Evolutionary conservation across 2,888 invertebrate species (phyloP).

Genomic region (Meiosimyza platycephala): DNA sequence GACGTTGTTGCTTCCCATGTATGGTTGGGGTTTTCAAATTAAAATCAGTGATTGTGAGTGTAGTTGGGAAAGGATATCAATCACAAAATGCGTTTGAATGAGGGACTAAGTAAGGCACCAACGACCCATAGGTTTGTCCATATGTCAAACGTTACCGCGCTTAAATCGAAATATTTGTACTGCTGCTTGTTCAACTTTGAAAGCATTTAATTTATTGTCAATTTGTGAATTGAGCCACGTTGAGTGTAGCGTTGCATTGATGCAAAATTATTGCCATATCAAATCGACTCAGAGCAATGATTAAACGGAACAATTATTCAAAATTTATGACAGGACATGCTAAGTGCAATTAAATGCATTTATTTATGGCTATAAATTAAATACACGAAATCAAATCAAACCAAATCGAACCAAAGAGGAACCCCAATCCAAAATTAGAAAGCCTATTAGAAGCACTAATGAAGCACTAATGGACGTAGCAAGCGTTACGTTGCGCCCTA

Average conservation of each 20-base stretch:
- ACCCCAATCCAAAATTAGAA: no score
- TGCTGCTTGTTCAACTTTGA: background rate
- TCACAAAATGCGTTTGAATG: slow-evolving; percentile 16
- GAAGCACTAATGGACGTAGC: background rate
- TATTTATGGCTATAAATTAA: no score
- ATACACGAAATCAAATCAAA: no score
- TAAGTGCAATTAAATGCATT: no score
- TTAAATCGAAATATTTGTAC: no score
- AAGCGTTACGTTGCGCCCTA: no score
- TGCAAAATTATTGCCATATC: background rate
- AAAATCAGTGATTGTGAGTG: background rate
- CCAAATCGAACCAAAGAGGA: no score
- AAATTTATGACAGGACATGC: no score
- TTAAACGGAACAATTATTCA: no score
- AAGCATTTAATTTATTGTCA: slow-evolving; percentile 27
- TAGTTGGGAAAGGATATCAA: slow-evolving; percentile 5
- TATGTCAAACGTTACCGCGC: background rate
- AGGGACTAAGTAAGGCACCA: background rate
- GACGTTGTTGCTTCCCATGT: no score
- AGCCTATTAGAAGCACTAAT: background rate
- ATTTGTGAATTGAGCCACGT: slow-evolving; percentile 1
- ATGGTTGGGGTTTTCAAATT: no score
- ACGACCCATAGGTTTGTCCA: slow-evolving; percentile 5
- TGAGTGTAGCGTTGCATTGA: background rate
- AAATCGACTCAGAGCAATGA: background rate